Base-by-base conservation (phyloP, 2,113 vertebrate genomes). In the Macquaria australasica region DNA sequence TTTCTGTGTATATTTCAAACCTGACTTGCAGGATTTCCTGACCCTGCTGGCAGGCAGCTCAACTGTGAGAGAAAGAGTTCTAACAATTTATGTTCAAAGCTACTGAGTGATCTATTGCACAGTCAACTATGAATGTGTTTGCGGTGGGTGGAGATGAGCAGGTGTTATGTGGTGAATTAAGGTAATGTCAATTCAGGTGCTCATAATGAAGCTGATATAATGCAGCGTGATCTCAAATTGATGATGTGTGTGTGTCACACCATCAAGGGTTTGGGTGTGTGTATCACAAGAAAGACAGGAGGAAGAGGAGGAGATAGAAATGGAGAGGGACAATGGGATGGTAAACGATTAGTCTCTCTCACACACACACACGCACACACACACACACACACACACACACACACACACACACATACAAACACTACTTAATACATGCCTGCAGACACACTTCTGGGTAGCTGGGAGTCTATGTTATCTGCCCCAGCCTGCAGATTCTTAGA, bases 381-480 rank as follows among this genome's bases (percentile, higher is more conserved):
- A 53, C 79, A 60, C n/a, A 31, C 56, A 51, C 51, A 68, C 64
- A 34, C 63, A 79, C 55, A 72, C 77, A 45, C n/a, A 68, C 55
- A 66, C 62, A 79, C 48, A 81, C 58, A 68, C 50, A 64, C 9
- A 72, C 75, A 81, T 59, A 77, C 31, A 55, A 6, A 80, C 15
- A 23, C 66, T 77, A 83, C 87, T 83, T 84, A 91, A 91, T 92
- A 83, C 81, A 84, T 89, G 86, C 91, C 92, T 92, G 86, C 82
- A 90, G 92, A 93, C 86, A 93, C 82, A 87, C 86, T 93, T 90
- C 73, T 93, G 73, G 87, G 79, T 84, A 91, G 85, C 84, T 82
- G 80, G 75, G 82, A 87, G 73, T 87, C 77, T 77, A 86, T 86
- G 89, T 93, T 94, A 94, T 92, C 93, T 86, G 83, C 72, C 48